phyloP scores from a whole-genome alignment of 2,797 vertebrate species.

The Nannoperca australis region DNA sequence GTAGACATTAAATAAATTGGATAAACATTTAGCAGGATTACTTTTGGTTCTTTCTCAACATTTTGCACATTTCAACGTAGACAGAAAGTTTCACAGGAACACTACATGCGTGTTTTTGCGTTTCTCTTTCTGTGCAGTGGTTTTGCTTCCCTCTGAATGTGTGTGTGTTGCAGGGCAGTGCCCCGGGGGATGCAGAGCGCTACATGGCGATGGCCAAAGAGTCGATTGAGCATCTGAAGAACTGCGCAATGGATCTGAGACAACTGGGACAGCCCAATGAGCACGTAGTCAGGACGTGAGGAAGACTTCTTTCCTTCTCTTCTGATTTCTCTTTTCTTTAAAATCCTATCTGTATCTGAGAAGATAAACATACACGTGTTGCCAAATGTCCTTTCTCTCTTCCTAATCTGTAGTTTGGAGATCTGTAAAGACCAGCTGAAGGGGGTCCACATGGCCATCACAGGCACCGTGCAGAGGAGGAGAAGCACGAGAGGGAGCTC shows the following conservation, averaged over 20 bases:
- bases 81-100: neutral
- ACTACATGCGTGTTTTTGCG: neutral
- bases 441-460: conserved; percentile 70
- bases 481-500: conserved; percentile 66
- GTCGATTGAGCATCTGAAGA: conserved; percentile 72
- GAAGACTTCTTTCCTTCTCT: neutral
- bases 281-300: conserved; percentile 74
- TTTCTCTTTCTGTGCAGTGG: neutral
- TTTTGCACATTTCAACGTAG: neutral
- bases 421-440: conserved; percentile 78
- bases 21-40: neutral
- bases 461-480: conserved; percentile 56
- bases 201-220: conserved; percentile 76
- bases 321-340: neutral
- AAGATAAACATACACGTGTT: neutral
- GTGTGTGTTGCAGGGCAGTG: conserved; percentile 58
- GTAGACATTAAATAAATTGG: neutral
- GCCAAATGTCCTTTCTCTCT: neutral
- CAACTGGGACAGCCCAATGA: conserved; percentile 79
- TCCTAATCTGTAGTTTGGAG: conserved; percentile 65
- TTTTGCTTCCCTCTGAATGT: neutral
- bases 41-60: neutral
- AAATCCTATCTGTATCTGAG: neutral
- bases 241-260: conserved; percentile 61
- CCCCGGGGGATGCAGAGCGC: conserved; percentile 65